Base-by-base conservation (phyloP, 2,888 invertebrate species). In the Ophion costatus region DNA sequence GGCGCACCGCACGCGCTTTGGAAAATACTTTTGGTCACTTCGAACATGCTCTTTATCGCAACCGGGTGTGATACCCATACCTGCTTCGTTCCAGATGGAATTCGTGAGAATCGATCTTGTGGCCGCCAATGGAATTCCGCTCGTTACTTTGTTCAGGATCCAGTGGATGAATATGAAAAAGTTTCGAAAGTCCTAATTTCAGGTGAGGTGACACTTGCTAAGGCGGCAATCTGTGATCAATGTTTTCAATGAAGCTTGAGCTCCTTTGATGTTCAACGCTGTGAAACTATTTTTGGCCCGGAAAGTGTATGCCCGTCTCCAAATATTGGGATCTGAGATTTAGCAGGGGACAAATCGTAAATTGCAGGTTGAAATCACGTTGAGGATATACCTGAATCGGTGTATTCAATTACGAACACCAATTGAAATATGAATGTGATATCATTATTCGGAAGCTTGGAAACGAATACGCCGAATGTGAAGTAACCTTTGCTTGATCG, bases 31-130 rank as follows among this genome's bases (percentile, higher is more conserved):
- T 66, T 33, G 38, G 42, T 42, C n/a, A 20, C 38, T 66, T 6
- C 66, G 66, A 38, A 66, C 20, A 42, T 29, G 24, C 64, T 29
- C 33, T 64, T 33, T 64, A 33, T 64, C 33, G 24, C 64, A 64
- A 64, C 24, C 24, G 24, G 7, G 14, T 11, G 64, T 33, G 29
- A 17, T 64, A 29, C 29, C 14, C 14, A 17, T 6, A 33, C 64
- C 33, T 64, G 10, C 20, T 64, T 29, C 29, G 51, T 51, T 14
- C 51, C 33, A 24, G 14, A 33, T 33, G 24, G 64, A 11, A 83
- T 86, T 51, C 51, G 17, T 51, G 4, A 51, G 17, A 51, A 51
- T 51, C 51, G 51, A 51, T 38, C 9, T 7, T 51, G 51, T 5
- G 51, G 2, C 14, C 17, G 14, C 14, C 17, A 51, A 51, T 17